Evolutionary conservation across 2,888 invertebrate genomes (phyloP).

Genomic region (Rhagonycha lutea): DNA sequence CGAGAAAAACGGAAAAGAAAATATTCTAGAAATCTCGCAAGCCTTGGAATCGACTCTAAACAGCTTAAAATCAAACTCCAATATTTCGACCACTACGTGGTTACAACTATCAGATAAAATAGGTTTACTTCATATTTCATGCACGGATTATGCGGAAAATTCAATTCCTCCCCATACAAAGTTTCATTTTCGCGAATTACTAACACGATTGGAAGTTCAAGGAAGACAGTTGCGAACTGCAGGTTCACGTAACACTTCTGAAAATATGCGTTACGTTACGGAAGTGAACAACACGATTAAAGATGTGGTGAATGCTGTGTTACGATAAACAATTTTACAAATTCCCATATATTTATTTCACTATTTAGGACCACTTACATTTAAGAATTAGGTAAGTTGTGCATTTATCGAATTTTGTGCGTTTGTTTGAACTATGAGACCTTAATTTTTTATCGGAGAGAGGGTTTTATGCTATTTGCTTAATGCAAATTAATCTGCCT

Average conservation of each 20-base stretch:
- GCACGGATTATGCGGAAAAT: slow-evolving; percentile 81
- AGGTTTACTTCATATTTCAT: slow-evolving; percentile 79
- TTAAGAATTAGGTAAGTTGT: slow-evolving; percentile 44
- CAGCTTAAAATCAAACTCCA: slow-evolving; percentile 61
- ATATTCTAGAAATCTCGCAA: slow-evolving; percentile 68
- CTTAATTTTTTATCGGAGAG: slow-evolving; percentile 10
- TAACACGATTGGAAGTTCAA: slow-evolving; percentile 71
- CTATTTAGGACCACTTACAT: slow-evolving; percentile 38
- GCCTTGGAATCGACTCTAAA: slow-evolving; percentile 68
- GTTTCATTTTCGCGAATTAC: slow-evolving; percentile 81
- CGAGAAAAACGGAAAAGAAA: slow-evolving; percentile 56
- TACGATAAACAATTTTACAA: slow-evolving; percentile 44
- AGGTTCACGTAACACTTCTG: slow-evolving; percentile 70
- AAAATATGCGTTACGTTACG: slow-evolving; percentile 68
- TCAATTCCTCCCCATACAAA: slow-evolving; percentile 83
- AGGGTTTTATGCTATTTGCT: background rate
- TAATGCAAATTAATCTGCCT: slow-evolving; percentile 17
- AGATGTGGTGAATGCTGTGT: slow-evolving; percentile 75
- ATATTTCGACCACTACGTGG: slow-evolving; percentile 71
- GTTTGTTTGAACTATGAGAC: slow-evolving; percentile 22
- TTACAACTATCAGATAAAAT: slow-evolving; percentile 80
- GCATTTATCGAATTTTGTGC: slow-evolving; percentile 43
- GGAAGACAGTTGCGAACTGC: slow-evolving; percentile 70
- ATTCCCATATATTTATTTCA: slow-evolving; percentile 27
- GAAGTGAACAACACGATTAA: slow-evolving; percentile 75